Conservation (phyloP, 2,888 invertebrate species). For the Muschampia plurimacula region DNA sequence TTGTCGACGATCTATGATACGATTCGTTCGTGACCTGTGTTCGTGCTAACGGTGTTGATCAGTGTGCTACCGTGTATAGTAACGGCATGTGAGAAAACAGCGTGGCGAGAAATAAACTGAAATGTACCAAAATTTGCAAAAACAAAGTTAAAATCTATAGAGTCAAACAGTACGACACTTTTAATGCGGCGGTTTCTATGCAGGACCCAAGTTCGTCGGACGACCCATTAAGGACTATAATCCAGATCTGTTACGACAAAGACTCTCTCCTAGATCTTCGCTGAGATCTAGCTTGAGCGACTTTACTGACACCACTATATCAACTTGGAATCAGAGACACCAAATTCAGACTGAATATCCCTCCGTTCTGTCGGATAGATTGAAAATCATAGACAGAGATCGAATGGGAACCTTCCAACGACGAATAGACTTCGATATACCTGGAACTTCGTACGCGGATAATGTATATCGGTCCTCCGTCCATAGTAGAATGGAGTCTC, state of each 20-base stretch:
- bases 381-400: constrained; percentile 70
- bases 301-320: constrained; percentile 82
- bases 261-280: constrained; percentile 77
- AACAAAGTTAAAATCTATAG: constrained; percentile 41
- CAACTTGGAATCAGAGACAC: constrained; percentile 78
- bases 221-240: constrained; percentile 80
- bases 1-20: constrained; percentile 17
- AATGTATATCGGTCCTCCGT: constrained; percentile 67
- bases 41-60: constrained; percentile 77
- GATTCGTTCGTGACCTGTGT: constrained; percentile 60
- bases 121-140: constrained; percentile 65
- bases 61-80: constrained; percentile 51
- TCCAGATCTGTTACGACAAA: constrained; percentile 68
- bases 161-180: constrained; percentile 42
- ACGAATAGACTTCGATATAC: constrained; percentile 76
- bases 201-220: constrained; percentile 77
- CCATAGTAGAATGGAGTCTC: constrained; percentile 71
- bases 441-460: constrained; percentile 70
- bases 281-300: constrained; percentile 80
- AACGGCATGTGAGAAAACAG: constrained; percentile 60
- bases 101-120: constrained; percentile 80
- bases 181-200: constrained; percentile 56
- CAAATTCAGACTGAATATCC: constrained; percentile 70
- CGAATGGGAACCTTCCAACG: constrained; percentile 66
- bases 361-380: constrained; percentile 75